These are phyloP conservation scores for Pelvicachromis taeniatus DNA, from an alignment of 2,113 vertebrate species.

Conservation along the genomic window DNA sequence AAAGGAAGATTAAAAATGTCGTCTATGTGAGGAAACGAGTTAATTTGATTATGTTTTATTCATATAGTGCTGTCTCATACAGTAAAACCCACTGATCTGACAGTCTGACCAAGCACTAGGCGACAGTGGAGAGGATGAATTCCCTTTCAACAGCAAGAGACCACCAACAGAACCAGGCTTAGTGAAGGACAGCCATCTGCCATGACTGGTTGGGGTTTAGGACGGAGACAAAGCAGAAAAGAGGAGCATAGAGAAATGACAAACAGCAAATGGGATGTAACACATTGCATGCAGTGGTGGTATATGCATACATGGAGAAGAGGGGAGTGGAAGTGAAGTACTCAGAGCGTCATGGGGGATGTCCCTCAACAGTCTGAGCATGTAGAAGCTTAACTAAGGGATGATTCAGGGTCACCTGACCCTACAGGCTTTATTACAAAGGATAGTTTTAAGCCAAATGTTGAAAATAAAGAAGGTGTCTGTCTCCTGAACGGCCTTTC, in stretches of 20 bases:
- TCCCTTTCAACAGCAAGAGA: neutral
- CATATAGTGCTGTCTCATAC: neutral
- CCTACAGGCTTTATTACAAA: neutral
- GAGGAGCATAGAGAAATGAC: neutral
- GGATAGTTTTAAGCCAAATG: neutral
- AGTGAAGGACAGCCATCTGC: neutral
- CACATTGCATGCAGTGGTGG: neutral
- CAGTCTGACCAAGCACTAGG: neutral
- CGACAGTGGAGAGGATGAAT: neutral
- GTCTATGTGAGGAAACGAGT: neutral
- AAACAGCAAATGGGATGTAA: neutral
- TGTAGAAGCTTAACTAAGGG: neutral
- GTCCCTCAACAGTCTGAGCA: neutral
- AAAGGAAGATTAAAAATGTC: neutral
- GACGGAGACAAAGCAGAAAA: neutral
- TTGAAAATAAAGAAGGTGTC: neutral
- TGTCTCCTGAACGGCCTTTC: neutral
- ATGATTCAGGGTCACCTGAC: neutral
- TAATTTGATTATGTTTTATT: neutral
- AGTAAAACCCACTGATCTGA: neutral
- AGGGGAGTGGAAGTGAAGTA: neutral
- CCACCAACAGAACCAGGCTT: neutral
- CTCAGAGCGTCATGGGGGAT: neutral
- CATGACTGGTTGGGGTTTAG: neutral
- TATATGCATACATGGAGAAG: neutral